Percentiles rank a stretch among this genome's conserved stretches.
Evolutionary conservation across 2,113 vertebrate genomes (phyloP).

Genomic region (Labrus mixtus): DNA sequence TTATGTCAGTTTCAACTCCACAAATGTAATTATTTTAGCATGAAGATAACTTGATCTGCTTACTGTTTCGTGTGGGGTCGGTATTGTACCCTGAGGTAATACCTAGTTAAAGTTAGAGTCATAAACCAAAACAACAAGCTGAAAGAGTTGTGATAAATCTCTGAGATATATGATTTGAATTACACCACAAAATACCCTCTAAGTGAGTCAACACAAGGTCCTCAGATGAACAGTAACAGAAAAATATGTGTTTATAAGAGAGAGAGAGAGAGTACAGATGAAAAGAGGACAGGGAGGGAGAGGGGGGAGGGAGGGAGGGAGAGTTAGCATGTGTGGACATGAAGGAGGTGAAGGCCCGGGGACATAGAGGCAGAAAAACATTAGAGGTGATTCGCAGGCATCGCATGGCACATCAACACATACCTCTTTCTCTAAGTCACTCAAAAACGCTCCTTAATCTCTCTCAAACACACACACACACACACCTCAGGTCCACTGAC

Average conservation of each 20-base stretch:
- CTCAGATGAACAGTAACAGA: conserved; percentile 29
- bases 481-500: conserved; percentile 27
- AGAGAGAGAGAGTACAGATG: neutral
- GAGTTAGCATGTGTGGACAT: conserved; percentile 72
- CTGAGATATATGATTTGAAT: too few relatives aligned
- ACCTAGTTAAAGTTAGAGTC: too few relatives aligned
- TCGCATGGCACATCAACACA: conserved; percentile 78
- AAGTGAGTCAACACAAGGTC: neutral
- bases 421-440: conserved; percentile 75
- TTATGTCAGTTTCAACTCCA: too few relatives aligned
- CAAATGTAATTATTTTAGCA: too few relatives aligned
- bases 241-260: conserved; percentile 45
- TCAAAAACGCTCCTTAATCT: conserved; percentile 64
- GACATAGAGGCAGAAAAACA: conserved; percentile 81
- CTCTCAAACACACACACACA: conserved; percentile 41
- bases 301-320: conserved; percentile 19
- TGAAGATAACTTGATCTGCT: too few relatives aligned
- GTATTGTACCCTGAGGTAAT: too few relatives aligned
- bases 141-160: too few relatives aligned
- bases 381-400: conserved; percentile 80
- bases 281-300: conserved; percentile 23
- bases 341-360: conserved; percentile 68
- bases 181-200: too few relatives aligned
- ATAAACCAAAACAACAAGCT: too few relatives aligned
- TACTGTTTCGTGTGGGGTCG: too few relatives aligned